Evolutionary conservation across 2,113 vertebrate species (phyloP).

Genomic region (Eublepharis macularius): DNA sequence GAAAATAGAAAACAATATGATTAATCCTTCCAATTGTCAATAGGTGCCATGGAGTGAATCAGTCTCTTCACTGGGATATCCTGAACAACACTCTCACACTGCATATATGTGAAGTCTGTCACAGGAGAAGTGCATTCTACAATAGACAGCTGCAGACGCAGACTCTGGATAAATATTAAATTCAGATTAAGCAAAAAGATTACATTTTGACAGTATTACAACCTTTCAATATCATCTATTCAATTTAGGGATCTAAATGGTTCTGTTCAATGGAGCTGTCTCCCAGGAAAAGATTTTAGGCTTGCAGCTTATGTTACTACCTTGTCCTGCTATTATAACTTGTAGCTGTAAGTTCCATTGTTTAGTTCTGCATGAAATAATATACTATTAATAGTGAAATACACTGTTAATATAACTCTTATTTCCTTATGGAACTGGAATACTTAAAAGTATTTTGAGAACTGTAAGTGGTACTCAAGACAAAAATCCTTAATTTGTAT

Average conservation of each 20-base stretch:
- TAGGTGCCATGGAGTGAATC: background rate
- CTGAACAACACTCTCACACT: background rate
- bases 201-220: background rate
- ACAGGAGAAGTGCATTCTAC: background rate
- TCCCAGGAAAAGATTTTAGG: too few relatives aligned
- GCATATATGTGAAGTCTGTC: background rate
- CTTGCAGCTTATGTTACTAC: background rate
- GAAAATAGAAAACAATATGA: background rate
- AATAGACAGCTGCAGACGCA: background rate
- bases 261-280: too few relatives aligned
- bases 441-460: background rate
- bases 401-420: background rate
- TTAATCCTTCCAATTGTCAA: background rate
- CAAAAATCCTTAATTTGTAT: background rate
- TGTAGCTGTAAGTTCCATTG: background rate
- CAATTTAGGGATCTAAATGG: too few relatives aligned
- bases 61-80: background rate
- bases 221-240: too few relatives aligned
- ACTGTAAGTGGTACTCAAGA: background rate
- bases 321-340: too few relatives aligned
- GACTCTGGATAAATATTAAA: background rate
- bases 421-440: background rate
- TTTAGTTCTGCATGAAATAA: background rate
- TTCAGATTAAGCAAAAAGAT: background rate
- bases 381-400: background rate